Conservation (phyloP, 2,888 invertebrate genomes). For the Drosophila anomelani region DNA sequence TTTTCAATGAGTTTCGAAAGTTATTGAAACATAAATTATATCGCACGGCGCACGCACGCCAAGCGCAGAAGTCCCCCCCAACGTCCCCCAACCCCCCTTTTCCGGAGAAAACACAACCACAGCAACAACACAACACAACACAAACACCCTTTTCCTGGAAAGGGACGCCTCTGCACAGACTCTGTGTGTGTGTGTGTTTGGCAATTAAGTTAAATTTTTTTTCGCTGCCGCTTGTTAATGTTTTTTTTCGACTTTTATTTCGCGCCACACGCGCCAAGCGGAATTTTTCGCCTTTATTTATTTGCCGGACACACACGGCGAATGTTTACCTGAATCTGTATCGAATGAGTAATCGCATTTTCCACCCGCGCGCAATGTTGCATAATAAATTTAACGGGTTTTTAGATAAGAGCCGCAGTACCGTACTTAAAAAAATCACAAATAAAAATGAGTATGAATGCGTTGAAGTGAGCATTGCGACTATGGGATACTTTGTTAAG, state of each 20-base stretch:
- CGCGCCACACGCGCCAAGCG: slow-evolving; percentile 26
- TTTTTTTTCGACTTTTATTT: slow-evolving; percentile 35
- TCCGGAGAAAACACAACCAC: slow-evolving; percentile 47
- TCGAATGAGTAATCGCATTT: slow-evolving; percentile 61
- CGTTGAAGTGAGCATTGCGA: not conserved
- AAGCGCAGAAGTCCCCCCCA: slow-evolving; percentile 49
- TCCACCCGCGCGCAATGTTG: slow-evolving; percentile 53
- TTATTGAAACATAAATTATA: slow-evolving; percentile 78
- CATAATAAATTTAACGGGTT: slow-evolving; percentile 70
- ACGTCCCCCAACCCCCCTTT: not conserved
- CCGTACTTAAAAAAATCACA: slow-evolving; percentile 17
- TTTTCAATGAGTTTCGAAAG: slow-evolving; percentile 78
- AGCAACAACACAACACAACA: slow-evolving; percentile 46
- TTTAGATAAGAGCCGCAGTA: slow-evolving; percentile 65
- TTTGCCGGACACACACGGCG: slow-evolving; percentile 67
- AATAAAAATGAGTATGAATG: slow-evolving; percentile 17
- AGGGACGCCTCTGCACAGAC: not conserved
- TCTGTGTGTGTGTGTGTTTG: slow-evolving; percentile 64
- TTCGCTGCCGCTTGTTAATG: slow-evolving; percentile 70
- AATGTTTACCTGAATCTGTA: slow-evolving; percentile 53
- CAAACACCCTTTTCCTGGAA: slow-evolving; percentile 57
- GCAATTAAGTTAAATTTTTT: slow-evolving; percentile 76
- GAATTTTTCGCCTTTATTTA: slow-evolving; percentile 58
- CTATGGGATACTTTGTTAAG: not conserved
- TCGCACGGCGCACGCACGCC: slow-evolving; percentile 79